Conservation (phyloP, 1,140 invertebrate genomes). For the Tetranychus urticae region DNA sequence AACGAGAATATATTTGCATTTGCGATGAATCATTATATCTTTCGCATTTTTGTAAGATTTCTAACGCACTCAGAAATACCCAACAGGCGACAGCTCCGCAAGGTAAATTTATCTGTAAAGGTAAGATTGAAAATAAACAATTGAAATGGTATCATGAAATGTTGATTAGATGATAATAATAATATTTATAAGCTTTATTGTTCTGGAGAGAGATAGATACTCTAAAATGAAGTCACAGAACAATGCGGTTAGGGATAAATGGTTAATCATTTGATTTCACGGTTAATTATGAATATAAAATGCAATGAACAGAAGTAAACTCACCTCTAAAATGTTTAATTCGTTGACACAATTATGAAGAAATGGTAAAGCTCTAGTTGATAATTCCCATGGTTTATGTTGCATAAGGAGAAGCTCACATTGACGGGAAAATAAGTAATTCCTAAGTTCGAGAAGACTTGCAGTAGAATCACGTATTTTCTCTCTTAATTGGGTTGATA, state of each 20-base stretch:
- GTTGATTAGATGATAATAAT: too few relatives aligned
- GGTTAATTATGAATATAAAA: neutral
- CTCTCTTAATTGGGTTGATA: neutral
- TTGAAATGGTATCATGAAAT: too few relatives aligned
- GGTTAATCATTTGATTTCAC: neutral
- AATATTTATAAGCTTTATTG: too few relatives aligned
- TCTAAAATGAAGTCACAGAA: too few relatives aligned
- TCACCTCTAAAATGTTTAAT: conserved; percentile 46
- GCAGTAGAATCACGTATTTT: conserved; percentile 1
- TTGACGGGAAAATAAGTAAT: conserved; percentile 81
- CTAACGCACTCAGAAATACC: conserved; percentile 71
- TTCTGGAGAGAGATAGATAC: neutral
- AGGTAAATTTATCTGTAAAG: conserved; percentile 28
- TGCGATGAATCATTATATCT: conserved; percentile 16
- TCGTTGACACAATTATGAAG: conserved; percentile 64
- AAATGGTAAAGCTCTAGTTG: conserved; percentile 55
- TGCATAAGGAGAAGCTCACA: conserved; percentile 55
- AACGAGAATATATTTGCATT: conserved; percentile 48
- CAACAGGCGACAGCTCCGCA: conserved; percentile 69
- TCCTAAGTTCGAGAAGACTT: conserved; percentile 57
- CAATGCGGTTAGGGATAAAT: neutral
- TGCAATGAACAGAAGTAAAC: neutral
- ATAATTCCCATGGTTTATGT: conserved; percentile 40
- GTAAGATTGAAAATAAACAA: neutral
- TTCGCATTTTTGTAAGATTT: conserved; percentile 46